A percentile compares a stretch with the other conserved stretches of the same genome.
Evolutionary conservation across 1,140 invertebrate species (phyloP).

Genomic region (Thalassaphorura encarpata): DNA sequence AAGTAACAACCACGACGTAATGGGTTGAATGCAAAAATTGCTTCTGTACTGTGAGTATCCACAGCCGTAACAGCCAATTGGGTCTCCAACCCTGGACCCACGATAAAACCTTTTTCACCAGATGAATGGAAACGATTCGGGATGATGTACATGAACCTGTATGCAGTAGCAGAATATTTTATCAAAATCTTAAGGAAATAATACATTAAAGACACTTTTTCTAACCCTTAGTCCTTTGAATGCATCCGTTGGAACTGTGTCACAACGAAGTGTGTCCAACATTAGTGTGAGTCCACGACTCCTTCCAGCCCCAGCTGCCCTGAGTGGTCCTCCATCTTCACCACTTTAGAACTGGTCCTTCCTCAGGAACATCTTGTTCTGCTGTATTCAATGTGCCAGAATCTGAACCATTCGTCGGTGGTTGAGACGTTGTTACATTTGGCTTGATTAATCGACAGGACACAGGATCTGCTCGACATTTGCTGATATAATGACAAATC

Average conservation of each 20-base stretch:
- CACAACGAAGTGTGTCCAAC: conserved; percentile 30
- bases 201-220: background rate
- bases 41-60: conserved; percentile 24
- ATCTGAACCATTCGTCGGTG: no score
- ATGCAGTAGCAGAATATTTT: background rate
- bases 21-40: conserved; percentile 16
- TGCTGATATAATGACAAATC: conserved; percentile 16
- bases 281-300: conserved; percentile 31
- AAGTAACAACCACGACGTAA: conserved; percentile 26
- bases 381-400: no score
- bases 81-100: conserved; percentile 26
- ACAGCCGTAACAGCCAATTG: conserved; percentile 15
- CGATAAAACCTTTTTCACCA: conserved; percentile 29
- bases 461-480: conserved; percentile 26
- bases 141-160: conserved; percentile 29
- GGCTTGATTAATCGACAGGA: conserved; percentile 18
- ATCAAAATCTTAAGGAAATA: background rate
- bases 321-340: no score
- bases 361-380: no score
- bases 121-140: conserved; percentile 32
- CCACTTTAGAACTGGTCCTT: no score
- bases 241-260: conserved; percentile 27
- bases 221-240: conserved; percentile 28
- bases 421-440: no score
- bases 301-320: conserved; percentile 28